These are phyloP conservation scores for Spea multiplicata DNA, from an alignment of 2,113 vertebrate species.

Conservation along the genomic window DNA sequence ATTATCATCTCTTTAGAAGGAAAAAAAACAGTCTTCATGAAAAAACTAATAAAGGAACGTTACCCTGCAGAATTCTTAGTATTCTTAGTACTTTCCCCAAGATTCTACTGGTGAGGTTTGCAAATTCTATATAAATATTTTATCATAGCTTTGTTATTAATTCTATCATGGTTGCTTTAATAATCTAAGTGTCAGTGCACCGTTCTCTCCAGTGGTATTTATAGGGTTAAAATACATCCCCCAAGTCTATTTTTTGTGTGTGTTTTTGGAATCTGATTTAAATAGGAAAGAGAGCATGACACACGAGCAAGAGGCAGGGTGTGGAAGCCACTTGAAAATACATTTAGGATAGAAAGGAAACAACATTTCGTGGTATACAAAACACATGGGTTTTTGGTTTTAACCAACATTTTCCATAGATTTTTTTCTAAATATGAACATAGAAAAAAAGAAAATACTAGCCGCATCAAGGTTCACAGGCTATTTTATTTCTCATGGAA, in stretches of 20 bases:
- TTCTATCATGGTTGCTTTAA: too few species aligned
- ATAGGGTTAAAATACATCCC: too few species aligned
- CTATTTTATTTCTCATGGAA: neutral
- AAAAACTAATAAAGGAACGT: too few species aligned
- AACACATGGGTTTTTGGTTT: conserved; percentile 62
- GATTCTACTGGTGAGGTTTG: too few species aligned
- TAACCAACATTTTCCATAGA: conserved; percentile 64
- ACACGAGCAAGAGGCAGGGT: conserved; percentile 67
- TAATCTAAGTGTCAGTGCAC: too few species aligned
- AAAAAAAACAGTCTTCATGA: too few species aligned
- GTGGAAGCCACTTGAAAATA: conserved; percentile 70
- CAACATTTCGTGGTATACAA: conserved; percentile 64
- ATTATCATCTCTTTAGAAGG: too few species aligned
- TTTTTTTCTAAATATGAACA: conserved; percentile 68
- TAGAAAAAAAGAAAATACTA: conserved; percentile 55
- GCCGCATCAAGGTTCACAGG: neutral
- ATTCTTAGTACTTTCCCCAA: too few species aligned
- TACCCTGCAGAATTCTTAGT: too few species aligned
- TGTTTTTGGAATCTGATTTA: neutral
- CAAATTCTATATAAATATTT: too few species aligned
- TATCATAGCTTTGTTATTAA: too few species aligned
- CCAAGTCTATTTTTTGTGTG: neutral
- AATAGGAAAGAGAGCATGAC: conserved; percentile 29
- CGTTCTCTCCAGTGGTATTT: neutral
- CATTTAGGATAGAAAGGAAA: conserved; percentile 52